Percentiles rank a stretch among this genome's conserved stretches.
Conservation (phyloP, 2,888 invertebrate genomes). For the Pocota personata region DNA sequence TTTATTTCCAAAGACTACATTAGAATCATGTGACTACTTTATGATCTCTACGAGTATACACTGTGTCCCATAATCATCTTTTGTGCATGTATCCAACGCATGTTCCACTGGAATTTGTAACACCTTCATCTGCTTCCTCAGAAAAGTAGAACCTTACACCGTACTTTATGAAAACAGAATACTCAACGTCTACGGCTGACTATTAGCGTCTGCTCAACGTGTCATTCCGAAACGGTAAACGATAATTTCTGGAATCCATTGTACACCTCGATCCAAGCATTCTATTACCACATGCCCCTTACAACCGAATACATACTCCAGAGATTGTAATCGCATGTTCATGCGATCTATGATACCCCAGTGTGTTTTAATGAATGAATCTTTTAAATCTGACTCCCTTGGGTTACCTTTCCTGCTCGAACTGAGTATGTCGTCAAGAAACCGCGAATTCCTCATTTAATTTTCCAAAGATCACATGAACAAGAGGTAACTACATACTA, state of each 20-base stretch:
- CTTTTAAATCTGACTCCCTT: slow-evolving; percentile 25
- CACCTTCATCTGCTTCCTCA: slow-evolving; percentile 9
- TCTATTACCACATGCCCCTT: slow-evolving; percentile 56
- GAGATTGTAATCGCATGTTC: slow-evolving; percentile 16
- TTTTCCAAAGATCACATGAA: slow-evolving; percentile 60
- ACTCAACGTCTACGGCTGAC: background rate
- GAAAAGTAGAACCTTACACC: slow-evolving; percentile 7
- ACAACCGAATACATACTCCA: slow-evolving; percentile 12
- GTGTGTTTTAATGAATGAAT: slow-evolving; percentile 58
- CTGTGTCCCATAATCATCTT: background rate
- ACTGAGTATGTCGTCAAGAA: slow-evolving; percentile 15
- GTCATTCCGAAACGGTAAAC: slow-evolving; percentile 17
- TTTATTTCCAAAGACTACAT: no score
- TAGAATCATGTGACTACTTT: no score
- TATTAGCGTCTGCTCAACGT: slow-evolving; percentile 10
- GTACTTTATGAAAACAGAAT: background rate
- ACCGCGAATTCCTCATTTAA: slow-evolving; percentile 63
- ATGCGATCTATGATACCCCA: slow-evolving; percentile 5
- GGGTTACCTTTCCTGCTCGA: slow-evolving; percentile 1
- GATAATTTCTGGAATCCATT: slow-evolving; percentile 38
- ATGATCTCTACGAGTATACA: no score
- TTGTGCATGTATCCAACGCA: background rate
- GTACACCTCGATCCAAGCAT: slow-evolving; percentile 26
- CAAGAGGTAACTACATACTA: background rate
- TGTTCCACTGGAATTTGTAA: background rate